Base-by-base conservation (phyloP, 30 jellyfish, hydroid and myxozoan genomes). In the Cassiopea andromeda region DNA sequence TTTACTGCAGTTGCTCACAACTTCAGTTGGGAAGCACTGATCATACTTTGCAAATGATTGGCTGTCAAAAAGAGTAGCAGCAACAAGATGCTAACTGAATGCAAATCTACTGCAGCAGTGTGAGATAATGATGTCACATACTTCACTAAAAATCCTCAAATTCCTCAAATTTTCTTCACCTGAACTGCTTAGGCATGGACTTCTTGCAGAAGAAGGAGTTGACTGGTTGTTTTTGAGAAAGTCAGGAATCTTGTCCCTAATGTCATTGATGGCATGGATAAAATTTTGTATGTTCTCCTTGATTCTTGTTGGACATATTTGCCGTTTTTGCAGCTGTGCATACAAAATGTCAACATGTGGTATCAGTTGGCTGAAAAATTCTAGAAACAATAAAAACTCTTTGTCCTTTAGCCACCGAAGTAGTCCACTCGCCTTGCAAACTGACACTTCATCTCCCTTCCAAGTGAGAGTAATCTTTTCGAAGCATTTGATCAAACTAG, bases 271-370 rank as follows among this genome's bases (percentile, higher is more conserved):
- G 68, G 83, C 88, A 4, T 54, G 44, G 48, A 76, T 81, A 73
- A 59, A 72, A 18, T 60, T 81, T 38, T 69, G 38, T 4, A 89
- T 60, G 77, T 73, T 73, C 1, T 10, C 49, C 84, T 87, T 89
- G 47, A 87, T 77, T 61, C 57, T 73, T 59, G 66, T 43, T 44
- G 89, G 75, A 89, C 48, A 82, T 44, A 81, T 81, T 79, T 81
- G 84, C 5, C 97, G 78, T 49, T 89, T 89, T 48, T 89, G 96
- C 66, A 89, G 81, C 50, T 78, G 89, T 15, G 90, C 68, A 78
- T 59, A 87, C 46, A 87, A 70, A 6, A 43, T 70, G 3, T 70
- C 79, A n/a, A 73, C 77, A 43, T 78, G 87, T 64, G 83, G 86
- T 54, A 88, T 64, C 64, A 78, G 15, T 83, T 70, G 66, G 54